Base-by-base conservation (phyloP, 1,140 invertebrate species). In the Probaryconus sp. region DNA sequence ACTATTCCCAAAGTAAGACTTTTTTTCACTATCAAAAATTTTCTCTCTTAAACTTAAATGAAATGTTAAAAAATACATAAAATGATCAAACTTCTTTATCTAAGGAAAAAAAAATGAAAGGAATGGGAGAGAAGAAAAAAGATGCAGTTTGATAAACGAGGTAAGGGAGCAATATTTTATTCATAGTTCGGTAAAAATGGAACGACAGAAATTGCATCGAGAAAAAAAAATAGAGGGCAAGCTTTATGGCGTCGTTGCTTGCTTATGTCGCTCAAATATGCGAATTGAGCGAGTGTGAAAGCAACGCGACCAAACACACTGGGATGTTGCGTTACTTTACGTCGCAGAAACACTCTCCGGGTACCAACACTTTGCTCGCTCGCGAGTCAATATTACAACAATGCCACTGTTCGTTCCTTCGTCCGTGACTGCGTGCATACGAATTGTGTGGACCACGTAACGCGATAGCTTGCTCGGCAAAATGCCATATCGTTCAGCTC, bases 341-440 rank as follows among this genome's bases (percentile, higher is more conserved):
- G 53, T 43, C 58, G n/a, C n/a, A n/a, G n/a, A n/a, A n/a, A n/a
- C n/a, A n/a, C n/a, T n/a, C n/a, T n/a, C n/a, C n/a, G n/a, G n/a
- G n/a, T n/a, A n/a, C n/a, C n/a, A n/a, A n/a, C n/a, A n/a, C n/a
- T n/a, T n/a, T n/a, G n/a, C 64, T 61, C 76, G 78, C 75, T 81
- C 81, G 71, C 82, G 79, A 82, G 80, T 84, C 81, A 81, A 83
- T 84, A 83, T 78, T 81, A 81, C 74, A 58, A 71, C 61, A 67
- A 73, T 73, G 70, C 70, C 48, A 30, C 55, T 65, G n/a, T n/a
- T n/a, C n/a, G n/a, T n/a, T n/a, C n/a, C n/a, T n/a, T n/a, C n/a
- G n/a, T n/a, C n/a, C n/a, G n/a, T n/a, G n/a, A n/a, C n/a, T n/a
- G n/a, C 61, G 70, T 63, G 63, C 60, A 67, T 63, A 48, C 55